Evolutionary conservation across 2,113 vertebrate species (phyloP).

Genomic region (Salvator merianae): DNA sequence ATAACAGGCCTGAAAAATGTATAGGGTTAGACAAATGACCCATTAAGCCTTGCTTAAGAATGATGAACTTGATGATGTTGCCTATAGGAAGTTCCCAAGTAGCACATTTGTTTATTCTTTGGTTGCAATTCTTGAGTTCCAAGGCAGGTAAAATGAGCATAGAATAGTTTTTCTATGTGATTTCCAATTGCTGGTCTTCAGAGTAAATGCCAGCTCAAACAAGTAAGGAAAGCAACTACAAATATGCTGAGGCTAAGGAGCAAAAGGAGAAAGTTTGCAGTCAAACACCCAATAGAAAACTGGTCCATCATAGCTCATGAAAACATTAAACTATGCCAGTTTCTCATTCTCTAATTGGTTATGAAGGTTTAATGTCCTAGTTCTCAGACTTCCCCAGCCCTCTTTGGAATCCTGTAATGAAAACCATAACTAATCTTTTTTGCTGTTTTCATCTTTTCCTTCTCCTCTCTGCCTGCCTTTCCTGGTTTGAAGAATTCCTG

Average conservation of each 20-base stretch:
- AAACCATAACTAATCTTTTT: not conserved
- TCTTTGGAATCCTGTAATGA: not conserved
- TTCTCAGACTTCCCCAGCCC: not conserved
- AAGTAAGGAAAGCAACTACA: not conserved
- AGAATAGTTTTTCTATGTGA: too few relatives aligned
- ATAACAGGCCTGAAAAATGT: not conserved
- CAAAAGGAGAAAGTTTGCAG: not conserved
- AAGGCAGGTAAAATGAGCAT: too few relatives aligned
- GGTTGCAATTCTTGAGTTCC: too few relatives aligned
- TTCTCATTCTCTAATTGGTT: not conserved
- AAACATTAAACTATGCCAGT: not conserved
- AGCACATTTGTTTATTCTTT: too few relatives aligned
- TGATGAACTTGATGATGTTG: too few relatives aligned
- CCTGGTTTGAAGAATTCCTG: slow-evolving; percentile 79
- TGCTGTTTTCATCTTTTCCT: not conserved
- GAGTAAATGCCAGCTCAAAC: too few relatives aligned
- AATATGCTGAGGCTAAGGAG: not conserved
- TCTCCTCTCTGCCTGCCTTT: slow-evolving; percentile 18
- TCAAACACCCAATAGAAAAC: not conserved
- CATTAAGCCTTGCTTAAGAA: too few relatives aligned
- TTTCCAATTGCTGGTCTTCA: too few relatives aligned
- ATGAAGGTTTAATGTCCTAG: not conserved
- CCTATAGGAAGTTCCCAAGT: too few relatives aligned
- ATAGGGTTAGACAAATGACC: not conserved
- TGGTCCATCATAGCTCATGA: not conserved